Evolutionary conservation across 2,113 vertebrate species (phyloP).

Genomic region (Pavo muticus): DNA sequence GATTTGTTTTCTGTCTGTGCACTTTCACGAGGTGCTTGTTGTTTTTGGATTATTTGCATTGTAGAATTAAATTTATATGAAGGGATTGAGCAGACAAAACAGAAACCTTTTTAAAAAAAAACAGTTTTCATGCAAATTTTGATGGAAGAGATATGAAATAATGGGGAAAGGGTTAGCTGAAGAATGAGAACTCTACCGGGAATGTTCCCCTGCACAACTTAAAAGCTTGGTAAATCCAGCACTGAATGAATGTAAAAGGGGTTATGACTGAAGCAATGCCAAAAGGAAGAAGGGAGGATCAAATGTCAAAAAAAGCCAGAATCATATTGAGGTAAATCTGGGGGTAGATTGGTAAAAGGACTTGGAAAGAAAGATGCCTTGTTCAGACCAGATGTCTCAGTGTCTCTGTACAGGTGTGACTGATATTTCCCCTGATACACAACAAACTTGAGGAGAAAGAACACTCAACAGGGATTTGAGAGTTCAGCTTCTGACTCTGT

Average conservation of each 20-base stretch:
- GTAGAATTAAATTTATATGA: conserved; percentile 50
- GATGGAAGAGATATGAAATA: conserved; percentile 46
- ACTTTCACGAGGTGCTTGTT: conserved; percentile 10
- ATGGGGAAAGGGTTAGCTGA: conserved; percentile 4
- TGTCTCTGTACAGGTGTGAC: conserved; percentile 56
- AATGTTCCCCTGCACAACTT: conserved; percentile 9
- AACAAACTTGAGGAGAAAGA: conserved; percentile 40
- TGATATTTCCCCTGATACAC: conserved; percentile 17
- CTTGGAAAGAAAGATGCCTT: neutral
- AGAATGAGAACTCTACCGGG: conserved; percentile 36
- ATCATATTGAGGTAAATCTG: conserved; percentile 5
- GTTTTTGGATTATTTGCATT: conserved; percentile 23
- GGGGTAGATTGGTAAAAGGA: conserved; percentile 1
- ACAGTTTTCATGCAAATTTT: conserved; percentile 8
- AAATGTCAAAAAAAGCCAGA: conserved; percentile 17
- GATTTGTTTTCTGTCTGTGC: conserved; percentile 25
- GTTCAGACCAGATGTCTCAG: neutral
- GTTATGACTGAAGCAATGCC: conserved; percentile 58
- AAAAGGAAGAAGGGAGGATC: conserved; percentile 48
- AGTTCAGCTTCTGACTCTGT: neutral
- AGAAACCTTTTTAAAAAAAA: neutral
- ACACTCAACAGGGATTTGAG: neutral
- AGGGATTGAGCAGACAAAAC: conserved; percentile 50
- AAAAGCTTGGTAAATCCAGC: conserved; percentile 51
- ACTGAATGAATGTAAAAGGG: conserved; percentile 39